Conservation (phyloP, 2,113 vertebrate genomes). For the Natator depressus region DNA sequence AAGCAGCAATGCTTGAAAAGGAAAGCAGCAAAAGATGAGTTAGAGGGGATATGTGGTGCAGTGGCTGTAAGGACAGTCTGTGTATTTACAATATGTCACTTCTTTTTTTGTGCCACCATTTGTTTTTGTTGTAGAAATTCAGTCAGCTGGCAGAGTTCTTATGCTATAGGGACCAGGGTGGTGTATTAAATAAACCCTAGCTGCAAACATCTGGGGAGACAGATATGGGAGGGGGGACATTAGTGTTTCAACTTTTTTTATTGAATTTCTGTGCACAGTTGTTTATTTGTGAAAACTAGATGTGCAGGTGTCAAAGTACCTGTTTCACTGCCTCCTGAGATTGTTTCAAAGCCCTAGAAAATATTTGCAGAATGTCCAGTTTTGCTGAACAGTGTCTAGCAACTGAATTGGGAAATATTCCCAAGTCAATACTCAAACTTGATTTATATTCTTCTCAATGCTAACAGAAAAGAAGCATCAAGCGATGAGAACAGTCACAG, state of each 20-base stretch:
- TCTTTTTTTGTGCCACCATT: background rate
- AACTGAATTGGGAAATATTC: background rate
- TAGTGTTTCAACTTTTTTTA: background rate
- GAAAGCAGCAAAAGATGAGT: background rate
- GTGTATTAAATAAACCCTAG: background rate
- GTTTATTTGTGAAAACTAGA: background rate
- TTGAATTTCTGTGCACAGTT: background rate
- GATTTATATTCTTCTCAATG: background rate
- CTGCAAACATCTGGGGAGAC: background rate
- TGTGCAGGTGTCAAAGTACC: background rate
- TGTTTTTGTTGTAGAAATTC: conserved; percentile 16
- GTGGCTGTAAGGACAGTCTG: background rate
- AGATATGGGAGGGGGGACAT: background rate
- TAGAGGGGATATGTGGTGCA: background rate
- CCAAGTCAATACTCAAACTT: background rate
- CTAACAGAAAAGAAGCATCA: background rate
- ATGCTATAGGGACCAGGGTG: background rate
- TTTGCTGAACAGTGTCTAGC: background rate
- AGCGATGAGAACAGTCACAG: background rate
- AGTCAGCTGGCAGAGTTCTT: background rate
- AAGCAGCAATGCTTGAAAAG: background rate
- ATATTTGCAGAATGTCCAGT: background rate
- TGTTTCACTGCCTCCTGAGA: background rate
- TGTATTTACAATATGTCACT: background rate
- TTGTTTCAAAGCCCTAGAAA: background rate